phyloP scores from a whole-genome alignment of 2,113 vertebrate species.

The Chionomys nivalis region DNA sequence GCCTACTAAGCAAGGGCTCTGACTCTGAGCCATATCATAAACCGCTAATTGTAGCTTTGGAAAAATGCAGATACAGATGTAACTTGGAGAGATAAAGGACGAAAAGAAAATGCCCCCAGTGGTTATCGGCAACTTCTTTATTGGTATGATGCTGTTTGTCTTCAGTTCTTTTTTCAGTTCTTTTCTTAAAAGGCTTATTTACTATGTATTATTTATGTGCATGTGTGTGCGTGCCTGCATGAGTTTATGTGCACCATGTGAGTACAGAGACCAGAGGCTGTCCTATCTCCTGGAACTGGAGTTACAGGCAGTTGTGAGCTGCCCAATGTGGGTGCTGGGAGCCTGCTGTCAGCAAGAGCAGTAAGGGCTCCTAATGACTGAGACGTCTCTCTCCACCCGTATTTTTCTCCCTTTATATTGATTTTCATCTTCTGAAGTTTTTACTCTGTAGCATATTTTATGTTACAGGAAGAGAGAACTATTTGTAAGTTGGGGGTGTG shows the following conservation, averaged over 20 bases:
- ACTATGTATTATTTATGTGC: not conserved
- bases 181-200: not conserved
- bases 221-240: not conserved
- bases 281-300: not conserved
- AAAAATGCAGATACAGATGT: not conserved
- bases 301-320: not conserved
- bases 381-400: not conserved
- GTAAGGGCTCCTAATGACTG: not conserved
- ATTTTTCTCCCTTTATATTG: not conserved
- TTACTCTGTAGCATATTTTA: not conserved
- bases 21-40: not conserved
- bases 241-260: not conserved
- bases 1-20: not conserved
- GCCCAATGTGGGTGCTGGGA: not conserved
- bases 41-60: not conserved
- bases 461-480: not conserved
- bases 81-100: not conserved
- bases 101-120: not conserved
- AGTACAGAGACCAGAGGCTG: not conserved
- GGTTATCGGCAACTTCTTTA: not conserved
- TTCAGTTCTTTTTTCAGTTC: not conserved
- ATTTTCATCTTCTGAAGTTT: not conserved
- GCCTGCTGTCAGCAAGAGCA: not conserved
- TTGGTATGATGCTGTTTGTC: not conserved
- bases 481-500: not conserved